Base-by-base conservation (phyloP, 2,888 invertebrate genomes). In the Lordiphosa andalusiaca region DNA sequence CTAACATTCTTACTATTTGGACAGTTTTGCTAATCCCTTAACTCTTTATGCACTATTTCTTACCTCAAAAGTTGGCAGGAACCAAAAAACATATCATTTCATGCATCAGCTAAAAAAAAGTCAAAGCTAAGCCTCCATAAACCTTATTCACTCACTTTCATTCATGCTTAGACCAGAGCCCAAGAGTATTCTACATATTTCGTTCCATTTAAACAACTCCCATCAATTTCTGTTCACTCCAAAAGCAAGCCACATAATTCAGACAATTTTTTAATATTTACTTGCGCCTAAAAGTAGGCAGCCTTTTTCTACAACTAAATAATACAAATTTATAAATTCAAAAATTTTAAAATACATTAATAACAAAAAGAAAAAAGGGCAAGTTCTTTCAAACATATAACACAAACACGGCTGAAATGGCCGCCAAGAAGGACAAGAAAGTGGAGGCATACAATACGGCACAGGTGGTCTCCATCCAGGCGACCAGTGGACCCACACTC, bases 391-490 rank as follows among this genome's bases (percentile, higher is more conserved):
- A 88, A 48, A 88, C 85, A 68, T 90, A 90, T 21, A 89, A 68
- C 44, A 90, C 88, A 82, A 88, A 88, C 76, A 88, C 82, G 48
- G 90, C 90, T 4, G 88, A 82, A 53, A 90, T 74, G 33, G 90
- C 88, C n/a, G 89, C 88, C 38, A 88, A 53, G 40, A 87, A 78
- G 49, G 89, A 87, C 49, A 89, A 68, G 54, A 86, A 75, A 13
- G 89, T 85, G 6, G 90, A 89, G 2, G 88, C 86, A 73, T 89
- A 90, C 36, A 90, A 77, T 51, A 89, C 87, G 39, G 88, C 89
- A 40, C 86, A 85, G 0, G 90, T 89, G 0, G 89, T 87, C 19
- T 82, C 67, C 73, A 89, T 67, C 84, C 86, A 84, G 19, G 85
- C 63, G 2, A 90, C 84, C 2, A 90, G 61, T 0, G 88, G 84